Evolutionary conservation across 2,113 vertebrate species (phyloP), one percentile per base, ranked within the genome.

Genomic region (Etia nguti): DNA sequence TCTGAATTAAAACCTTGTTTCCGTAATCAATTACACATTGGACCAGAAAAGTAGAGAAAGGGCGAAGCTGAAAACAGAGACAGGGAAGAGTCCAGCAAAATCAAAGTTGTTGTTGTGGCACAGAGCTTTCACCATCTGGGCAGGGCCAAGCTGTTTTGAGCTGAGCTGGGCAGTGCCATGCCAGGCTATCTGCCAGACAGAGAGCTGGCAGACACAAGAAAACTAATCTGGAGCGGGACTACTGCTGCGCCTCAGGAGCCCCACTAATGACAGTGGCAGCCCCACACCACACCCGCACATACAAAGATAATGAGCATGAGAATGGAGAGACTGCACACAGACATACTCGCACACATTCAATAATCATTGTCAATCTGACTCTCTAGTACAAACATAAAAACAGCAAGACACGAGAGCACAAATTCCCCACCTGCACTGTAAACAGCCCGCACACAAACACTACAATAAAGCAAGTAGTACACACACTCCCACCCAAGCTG

Each of bases 211-310:
- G 91, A 84, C 86, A 75, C 87, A 68, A 90, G 92, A 92, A 95
- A 93, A 94, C 93, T 93, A 94, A 96, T 95, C 95, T 96, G 95
- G 93, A 96, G 94, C 93, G 92, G 89, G 96, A 96, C 95, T 88
- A 90, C 93, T 92, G 95, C 93, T 94, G 95, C 86, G 93, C 93
- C 92, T 95, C 92, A 94, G 96, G 94, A 94, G 93, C 90, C 94
- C 73, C 90, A 93, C 95, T 96, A 96, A 96, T 96, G 95, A 96
- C 93, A 90, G 93, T 88, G 89, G 91, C 94, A 88, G 90, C 91
- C 80, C 88, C 55, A 68, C 82, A 82, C 88, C 88, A 89, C 94
- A 94, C 80, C 86, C 85, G 86, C 94, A 93, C 90, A 94, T 90
- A 92, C 90, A 93, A 92, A 94, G 92, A 93, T 95, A 94, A 94